These are phyloP conservation scores for Halichoeres trimaculatus DNA, from an alignment of 2,113 vertebrate genomes.

Conservation along the genomic window DNA sequence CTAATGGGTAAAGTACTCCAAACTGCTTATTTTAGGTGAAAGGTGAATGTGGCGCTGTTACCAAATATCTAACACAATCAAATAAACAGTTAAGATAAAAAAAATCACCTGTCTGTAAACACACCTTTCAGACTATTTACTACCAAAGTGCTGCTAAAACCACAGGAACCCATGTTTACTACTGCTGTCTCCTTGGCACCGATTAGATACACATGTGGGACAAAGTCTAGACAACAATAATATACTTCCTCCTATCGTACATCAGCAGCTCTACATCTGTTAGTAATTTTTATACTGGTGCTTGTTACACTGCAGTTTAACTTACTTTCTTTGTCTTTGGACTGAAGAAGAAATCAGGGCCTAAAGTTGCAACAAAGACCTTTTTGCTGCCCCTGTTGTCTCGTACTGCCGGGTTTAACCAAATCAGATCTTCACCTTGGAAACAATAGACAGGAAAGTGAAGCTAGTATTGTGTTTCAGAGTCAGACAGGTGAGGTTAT, in stretches of 20 bases:
- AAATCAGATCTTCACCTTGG: not conserved
- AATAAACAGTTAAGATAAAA: not conserved
- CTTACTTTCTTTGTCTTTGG: not conserved
- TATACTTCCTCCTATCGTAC: not conserved
- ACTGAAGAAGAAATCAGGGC: not conserved
- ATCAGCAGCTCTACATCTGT: conserved; percentile 3
- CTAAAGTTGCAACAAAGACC: not conserved
- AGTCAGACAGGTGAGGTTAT: conserved; percentile 58
- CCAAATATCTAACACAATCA: not conserved
- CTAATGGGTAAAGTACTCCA: not conserved
- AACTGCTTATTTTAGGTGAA: not conserved
- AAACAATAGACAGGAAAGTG: conserved; percentile 2
- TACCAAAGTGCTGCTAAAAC: not conserved
- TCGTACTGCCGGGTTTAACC: not conserved
- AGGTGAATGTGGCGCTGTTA: not conserved
- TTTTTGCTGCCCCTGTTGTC: not conserved
- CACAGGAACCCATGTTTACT: not conserved
- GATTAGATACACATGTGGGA: conserved; percentile 36
- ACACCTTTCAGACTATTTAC: conserved; percentile 19
- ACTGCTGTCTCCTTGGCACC: conserved; percentile 14
- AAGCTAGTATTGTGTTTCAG: not conserved
- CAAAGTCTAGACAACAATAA: conserved; percentile 30
- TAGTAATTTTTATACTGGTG: not conserved
- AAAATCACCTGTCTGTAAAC: not conserved
- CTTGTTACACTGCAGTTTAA: not conserved